Base-by-base conservation (phyloP, 2,113 vertebrate species). In the Anguilla japonica region DNA sequence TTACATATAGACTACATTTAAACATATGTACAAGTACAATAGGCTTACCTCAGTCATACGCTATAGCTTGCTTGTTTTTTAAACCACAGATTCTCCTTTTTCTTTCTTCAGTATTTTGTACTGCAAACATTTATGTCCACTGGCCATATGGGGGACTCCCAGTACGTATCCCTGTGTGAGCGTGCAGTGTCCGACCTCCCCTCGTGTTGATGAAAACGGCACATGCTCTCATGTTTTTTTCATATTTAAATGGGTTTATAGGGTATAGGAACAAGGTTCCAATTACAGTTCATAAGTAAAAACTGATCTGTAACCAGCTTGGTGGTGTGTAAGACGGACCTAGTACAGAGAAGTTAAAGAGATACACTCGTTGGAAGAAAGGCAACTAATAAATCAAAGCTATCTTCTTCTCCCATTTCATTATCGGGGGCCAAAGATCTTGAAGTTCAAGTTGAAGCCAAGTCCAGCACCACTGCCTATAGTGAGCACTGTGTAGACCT, bases 401-500 rank as follows among this genome's bases (percentile, higher is more conserved):
- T 83, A 88, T 91, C 87, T 89, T 0, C 82, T 16, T 89, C 90
- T 95, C 93, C 87, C 81, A 56, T 95, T 95, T 94, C 94, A 93
- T 86, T 46, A 56, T 14, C 50, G 87, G 29, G 71, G 87, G 80
- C 83, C 88, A 85, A 89, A 89, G 86, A 78, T 89, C 85, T 89
- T 88, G 89, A 85, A 41, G 6, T 41, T 34, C 34, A 39, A 40
- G 53, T 56, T 56, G 53, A 56, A 26, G 60, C 60, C 22, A 67
- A 20, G 60, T 26, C 60, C 22, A 67, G 60, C 4, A 67, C 18
- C 60, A 67, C 60, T 63, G 79, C 7, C 50, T 53, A 53, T 53
- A 14, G 11, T 53, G 50, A 14, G 50, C 50, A 2, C 50, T 53
- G 50, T 53, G 50, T 53, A 53, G 50, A 5, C 13, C 1, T 53